Evolutionary conservation across 2,888 invertebrate genomes (phyloP).

Genomic region (Gonocerus acuteangulatus): DNA sequence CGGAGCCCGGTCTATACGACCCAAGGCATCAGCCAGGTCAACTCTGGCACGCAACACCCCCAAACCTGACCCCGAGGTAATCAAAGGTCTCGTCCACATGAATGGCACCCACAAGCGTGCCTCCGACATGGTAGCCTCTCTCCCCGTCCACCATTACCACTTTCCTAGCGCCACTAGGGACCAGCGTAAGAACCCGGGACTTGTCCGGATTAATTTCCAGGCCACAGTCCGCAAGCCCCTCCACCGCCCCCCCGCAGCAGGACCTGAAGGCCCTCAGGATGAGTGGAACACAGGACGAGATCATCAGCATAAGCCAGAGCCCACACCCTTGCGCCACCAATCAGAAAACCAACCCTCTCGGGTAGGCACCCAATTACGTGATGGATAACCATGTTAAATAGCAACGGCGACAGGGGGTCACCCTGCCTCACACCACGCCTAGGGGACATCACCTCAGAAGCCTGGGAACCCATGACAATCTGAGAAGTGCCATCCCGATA

Average conservation of each 20-base stretch:
- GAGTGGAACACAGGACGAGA: conserved; percentile 1
- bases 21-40: not conserved
- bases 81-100: not conserved
- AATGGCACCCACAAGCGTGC: not conserved
- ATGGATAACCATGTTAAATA: conserved; percentile 41
- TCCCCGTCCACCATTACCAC: not conserved
- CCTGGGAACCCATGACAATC: not conserved
- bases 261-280: not conserved
- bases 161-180: not conserved
- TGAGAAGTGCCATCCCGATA: conserved; percentile 41
- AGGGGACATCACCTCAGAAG: not conserved
- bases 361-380: conserved; percentile 22
- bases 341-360: conserved; percentile 13
- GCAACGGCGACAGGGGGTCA: conserved; percentile 42
- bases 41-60: not conserved
- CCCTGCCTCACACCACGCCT: conserved; percentile 44
- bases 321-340: conserved; percentile 35
- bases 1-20: not conserved
- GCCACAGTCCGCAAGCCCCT: not conserved
- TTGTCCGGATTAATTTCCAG: not conserved
- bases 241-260: not conserved
- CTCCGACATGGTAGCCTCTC: not conserved
- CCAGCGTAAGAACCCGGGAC: not conserved
- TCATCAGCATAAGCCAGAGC: conserved; percentile 41
- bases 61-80: not conserved